These are phyloP conservation scores for Hippocampus comes DNA, from an alignment of 2,113 vertebrate genomes.

Conservation along the genomic window DNA sequence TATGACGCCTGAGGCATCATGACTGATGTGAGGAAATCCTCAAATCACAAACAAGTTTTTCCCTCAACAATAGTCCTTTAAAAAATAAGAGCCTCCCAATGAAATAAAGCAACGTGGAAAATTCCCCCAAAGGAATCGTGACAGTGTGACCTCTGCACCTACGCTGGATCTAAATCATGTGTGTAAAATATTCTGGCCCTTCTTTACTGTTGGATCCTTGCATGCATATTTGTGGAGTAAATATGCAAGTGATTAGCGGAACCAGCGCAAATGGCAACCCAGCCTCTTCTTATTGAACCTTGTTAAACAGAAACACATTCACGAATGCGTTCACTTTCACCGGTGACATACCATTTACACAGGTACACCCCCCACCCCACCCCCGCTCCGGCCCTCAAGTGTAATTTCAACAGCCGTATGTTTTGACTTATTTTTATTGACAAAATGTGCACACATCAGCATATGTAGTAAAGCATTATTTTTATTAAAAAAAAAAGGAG, in stretches of 20 bases:
- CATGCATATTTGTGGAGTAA: conserved; percentile 18
- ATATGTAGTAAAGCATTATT: conserved; percentile 22
- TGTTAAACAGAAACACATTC: conserved; percentile 17
- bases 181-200: conserved; percentile 29
- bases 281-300: conserved; percentile 14
- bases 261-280: conserved; percentile 24
- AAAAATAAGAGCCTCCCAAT: not conserved
- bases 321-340: not conserved
- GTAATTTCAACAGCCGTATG: conserved; percentile 28
- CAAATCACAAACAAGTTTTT: not conserved
- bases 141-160: conserved; percentile 29
- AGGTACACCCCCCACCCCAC: not conserved
- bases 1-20: not conserved
- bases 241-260: conserved; percentile 24
- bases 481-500: not conserved
- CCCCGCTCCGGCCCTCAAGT: not conserved
- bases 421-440: conserved; percentile 44
- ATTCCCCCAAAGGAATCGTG: conserved; percentile 37
- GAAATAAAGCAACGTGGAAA: not conserved
- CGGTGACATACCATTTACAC: not conserved
- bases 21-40: not conserved
- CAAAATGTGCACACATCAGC: conserved; percentile 42
- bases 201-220: conserved; percentile 25
- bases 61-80: not conserved
- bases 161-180: not conserved